A percentile compares a stretch with the other conserved stretches of the same genome.
These are phyloP conservation scores for Ammodytes marinus DNA, from an alignment of 2,113 vertebrate genomes.

Conservation along the genomic window DNA sequence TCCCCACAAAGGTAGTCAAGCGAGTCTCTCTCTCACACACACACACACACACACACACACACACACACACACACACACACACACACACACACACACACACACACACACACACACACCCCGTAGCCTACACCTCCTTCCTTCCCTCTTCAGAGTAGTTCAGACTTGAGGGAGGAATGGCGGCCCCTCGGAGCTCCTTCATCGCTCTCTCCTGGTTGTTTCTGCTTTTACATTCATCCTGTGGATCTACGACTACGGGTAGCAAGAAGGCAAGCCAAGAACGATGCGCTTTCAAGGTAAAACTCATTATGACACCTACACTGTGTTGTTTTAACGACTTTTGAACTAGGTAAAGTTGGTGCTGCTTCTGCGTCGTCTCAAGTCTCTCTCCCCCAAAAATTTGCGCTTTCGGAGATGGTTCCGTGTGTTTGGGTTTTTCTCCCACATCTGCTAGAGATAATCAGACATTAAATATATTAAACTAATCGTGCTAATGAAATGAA, in stretches of 20 bases:
- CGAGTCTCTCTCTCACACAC: background rate
- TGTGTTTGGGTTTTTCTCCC: background rate
- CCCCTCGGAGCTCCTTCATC: slow-evolving; percentile 58
- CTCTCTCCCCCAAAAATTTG: background rate
- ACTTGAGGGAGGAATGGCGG: slow-evolving; percentile 77
- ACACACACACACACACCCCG: background rate
- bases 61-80: background rate
- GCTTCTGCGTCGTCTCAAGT: slow-evolving; percentile 18
- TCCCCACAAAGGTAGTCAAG: background rate
- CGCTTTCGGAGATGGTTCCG: background rate
- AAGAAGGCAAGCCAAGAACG: slow-evolving; percentile 65
- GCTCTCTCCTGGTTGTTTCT: slow-evolving; percentile 52
- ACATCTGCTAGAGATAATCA: background rate
- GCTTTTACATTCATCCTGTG: slow-evolving; percentile 14
- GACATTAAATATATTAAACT: rapidly evolving
- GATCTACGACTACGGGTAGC: slow-evolving; percentile 39
- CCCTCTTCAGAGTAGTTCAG: slow-evolving; percentile 56
- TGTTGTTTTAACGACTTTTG: background rate
- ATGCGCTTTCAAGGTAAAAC: slow-evolving; percentile 68
- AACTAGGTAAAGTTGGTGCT: background rate
- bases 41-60: background rate
- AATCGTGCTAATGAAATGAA: background rate
- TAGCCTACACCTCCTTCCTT: background rate
- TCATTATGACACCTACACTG: rapidly evolving
- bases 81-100: background rate